phyloP scores from a whole-genome alignment of 2,888 invertebrate species.

The Cataglyphis altisquamis region DNA sequence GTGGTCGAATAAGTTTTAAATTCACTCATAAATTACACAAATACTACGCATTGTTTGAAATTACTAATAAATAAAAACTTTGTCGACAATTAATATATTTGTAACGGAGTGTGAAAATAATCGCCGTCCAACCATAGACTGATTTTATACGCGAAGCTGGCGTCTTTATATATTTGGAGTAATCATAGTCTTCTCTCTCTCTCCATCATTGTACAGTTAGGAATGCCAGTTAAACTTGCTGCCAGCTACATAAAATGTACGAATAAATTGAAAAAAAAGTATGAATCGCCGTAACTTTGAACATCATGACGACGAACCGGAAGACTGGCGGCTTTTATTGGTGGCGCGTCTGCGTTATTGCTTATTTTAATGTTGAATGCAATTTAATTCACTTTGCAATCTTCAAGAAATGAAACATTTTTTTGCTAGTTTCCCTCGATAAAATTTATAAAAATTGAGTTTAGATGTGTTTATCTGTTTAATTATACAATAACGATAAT shows the following conservation, averaged over 20 bases:
- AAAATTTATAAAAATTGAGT: neutral
- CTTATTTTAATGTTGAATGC: slow-evolving; percentile 7
- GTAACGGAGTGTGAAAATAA: slow-evolving; percentile 9
- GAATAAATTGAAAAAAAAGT: slow-evolving; percentile 33
- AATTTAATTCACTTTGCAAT: neutral
- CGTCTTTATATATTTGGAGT: slow-evolving; percentile 77
- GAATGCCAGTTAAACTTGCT: slow-evolving; percentile 69
- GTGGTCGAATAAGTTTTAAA: neutral
- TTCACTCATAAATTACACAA: neutral
- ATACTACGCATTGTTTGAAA: neutral
- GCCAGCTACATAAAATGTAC: slow-evolving; percentile 40
- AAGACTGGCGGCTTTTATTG: slow-evolving; percentile 5
- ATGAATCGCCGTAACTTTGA: neutral
- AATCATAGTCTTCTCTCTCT: slow-evolving; percentile 59
- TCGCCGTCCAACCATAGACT: slow-evolving; percentile 68
- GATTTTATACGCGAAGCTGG: slow-evolving; percentile 61
- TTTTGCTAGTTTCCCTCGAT: neutral
- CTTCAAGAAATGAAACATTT: neutral
- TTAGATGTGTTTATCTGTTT: neutral
- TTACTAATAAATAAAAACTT: neutral
- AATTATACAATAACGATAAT: neutral
- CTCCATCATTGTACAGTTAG: slow-evolving; percentile 79
- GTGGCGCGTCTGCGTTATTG: neutral
- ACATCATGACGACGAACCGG: neutral
- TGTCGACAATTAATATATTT: neutral